A percentile compares a stretch with the other conserved stretches of the same genome.
Conservation (phyloP, 2,113 vertebrate species). For the Illadopsis cleaveri region DNA sequence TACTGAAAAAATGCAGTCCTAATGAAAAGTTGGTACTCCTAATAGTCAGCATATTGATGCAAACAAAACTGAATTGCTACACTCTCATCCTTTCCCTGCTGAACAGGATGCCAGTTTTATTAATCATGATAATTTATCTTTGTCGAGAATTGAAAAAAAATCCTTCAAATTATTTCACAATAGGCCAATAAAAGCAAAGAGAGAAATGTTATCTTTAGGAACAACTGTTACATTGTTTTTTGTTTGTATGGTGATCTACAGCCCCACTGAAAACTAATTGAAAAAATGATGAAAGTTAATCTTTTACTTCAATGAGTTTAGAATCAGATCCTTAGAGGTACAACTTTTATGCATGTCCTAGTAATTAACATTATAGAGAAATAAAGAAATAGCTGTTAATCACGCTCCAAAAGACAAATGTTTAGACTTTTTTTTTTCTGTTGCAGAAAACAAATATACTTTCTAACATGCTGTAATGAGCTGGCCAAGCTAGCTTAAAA, state of each 20-base stretch:
- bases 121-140: neutral
- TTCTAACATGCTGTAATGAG: neutral
- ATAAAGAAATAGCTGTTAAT: neutral
- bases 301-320: neutral
- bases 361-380: neutral
- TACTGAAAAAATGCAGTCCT: neutral
- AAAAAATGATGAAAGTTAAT: neutral
- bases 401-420: neutral
- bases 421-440: neutral
- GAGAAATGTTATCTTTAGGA: neutral
- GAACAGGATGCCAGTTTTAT: neutral
- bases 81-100: neutral
- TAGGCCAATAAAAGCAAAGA: neutral
- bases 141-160: neutral
- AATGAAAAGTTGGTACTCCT: neutral
- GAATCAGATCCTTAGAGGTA: neutral
- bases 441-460: conserved; percentile 8
- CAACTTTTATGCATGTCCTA: neutral
- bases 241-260: neutral
- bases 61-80: neutral
- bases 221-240: neutral
- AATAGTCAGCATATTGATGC: neutral
- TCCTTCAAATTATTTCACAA: neutral
- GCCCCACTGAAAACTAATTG: neutral
- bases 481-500: conserved; percentile 24